Conservation (phyloP, 2,888 invertebrate genomes). For the Melanargia galathea region DNA sequence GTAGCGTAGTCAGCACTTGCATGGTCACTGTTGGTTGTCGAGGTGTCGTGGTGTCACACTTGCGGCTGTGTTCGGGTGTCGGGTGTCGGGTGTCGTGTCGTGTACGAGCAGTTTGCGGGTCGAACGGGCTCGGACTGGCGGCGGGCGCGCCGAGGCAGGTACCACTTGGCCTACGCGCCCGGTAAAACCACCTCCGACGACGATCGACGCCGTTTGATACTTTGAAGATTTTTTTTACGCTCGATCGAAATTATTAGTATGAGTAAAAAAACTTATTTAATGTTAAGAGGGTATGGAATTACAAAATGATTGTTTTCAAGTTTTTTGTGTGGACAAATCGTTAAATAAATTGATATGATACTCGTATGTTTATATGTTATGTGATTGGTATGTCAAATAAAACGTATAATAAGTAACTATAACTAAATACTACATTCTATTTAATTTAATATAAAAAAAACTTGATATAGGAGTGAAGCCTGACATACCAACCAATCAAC, state of each 20-base stretch:
- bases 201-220: conserved; percentile 61
- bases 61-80: conserved; percentile 35
- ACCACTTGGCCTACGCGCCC: conserved; percentile 78
- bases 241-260: conserved; percentile 13
- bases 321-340: too few relatives aligned
- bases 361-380: too few relatives aligned
- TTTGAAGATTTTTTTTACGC: conserved; percentile 53
- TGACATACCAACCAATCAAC: too few relatives aligned
- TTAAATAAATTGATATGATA: too few relatives aligned
- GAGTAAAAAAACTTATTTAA: not conserved
- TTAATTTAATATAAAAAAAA: too few relatives aligned
- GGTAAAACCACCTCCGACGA: conserved; percentile 74
- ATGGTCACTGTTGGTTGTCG: conserved; percentile 51
- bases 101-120: conserved; percentile 61
- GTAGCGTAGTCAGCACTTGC: conserved; percentile 70
- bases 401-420: too few relatives aligned
- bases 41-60: conserved; percentile 33
- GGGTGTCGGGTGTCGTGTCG: conserved; percentile 34
- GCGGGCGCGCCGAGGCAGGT: conserved; percentile 71
- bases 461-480: too few relatives aligned
- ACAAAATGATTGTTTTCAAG: too few relatives aligned
- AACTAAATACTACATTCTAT: too few relatives aligned
- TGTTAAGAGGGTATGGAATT: too few relatives aligned
- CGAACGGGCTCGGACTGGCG: conserved; percentile 70
- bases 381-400: too few relatives aligned